These are phyloP conservation scores for Entomobrya proxima DNA, from an alignment of 2,888 invertebrate species.

Conservation along the genomic window DNA sequence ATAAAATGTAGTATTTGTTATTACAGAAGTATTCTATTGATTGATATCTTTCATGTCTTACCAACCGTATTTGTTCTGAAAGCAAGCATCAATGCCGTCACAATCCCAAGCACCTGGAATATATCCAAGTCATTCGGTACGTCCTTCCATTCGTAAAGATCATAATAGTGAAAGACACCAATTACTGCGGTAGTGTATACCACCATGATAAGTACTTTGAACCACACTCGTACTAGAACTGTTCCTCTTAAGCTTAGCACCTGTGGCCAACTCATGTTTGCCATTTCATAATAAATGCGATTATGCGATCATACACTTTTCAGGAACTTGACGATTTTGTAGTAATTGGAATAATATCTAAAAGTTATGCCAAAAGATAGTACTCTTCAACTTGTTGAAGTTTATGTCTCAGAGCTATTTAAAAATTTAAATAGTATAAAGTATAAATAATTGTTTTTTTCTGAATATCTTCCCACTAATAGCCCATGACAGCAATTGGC, in stretches of 20 bases:
- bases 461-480: too few relatives aligned
- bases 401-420: too few relatives aligned
- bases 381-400: too few relatives aligned
- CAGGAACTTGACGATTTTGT: background rate
- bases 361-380: too few relatives aligned
- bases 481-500: too few relatives aligned
- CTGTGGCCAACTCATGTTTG: slow-evolving; percentile 12
- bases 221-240: slow-evolving; percentile 50
- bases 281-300: too few relatives aligned
- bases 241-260: slow-evolving; percentile 41
- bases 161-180: background rate
- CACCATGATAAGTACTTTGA: slow-evolving; percentile 35
- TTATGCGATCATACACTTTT: background rate
- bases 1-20: too few relatives aligned
- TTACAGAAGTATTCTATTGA: too few relatives aligned
- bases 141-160: background rate
- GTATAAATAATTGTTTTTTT: too few relatives aligned
- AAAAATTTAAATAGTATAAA: too few relatives aligned
- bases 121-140: background rate
- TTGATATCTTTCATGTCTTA: slow-evolving; percentile 63
- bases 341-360: too few relatives aligned
- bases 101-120: slow-evolving; percentile 64
- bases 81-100: slow-evolving; percentile 55
- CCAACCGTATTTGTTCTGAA: slow-evolving; percentile 68
- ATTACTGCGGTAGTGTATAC: slow-evolving; percentile 5